phyloP scores from a whole-genome alignment of 2,888 invertebrate species.

The Ophion ellenae region DNA sequence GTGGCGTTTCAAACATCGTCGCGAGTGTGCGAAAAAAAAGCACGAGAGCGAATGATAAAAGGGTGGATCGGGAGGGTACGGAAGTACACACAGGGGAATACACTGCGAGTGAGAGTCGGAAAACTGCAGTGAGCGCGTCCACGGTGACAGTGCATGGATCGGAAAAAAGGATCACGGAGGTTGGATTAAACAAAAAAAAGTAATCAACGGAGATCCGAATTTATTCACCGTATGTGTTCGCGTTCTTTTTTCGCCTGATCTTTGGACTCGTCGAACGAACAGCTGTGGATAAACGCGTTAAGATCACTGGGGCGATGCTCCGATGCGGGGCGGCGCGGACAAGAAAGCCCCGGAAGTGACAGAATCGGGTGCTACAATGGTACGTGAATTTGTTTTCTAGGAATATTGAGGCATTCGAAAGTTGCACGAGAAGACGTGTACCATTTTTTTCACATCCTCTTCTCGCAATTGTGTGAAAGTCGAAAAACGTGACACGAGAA shows the following conservation, averaged over 20 bases:
- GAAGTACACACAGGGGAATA: background rate
- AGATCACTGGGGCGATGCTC: background rate
- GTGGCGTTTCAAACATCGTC: background rate
- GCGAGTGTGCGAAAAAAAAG: constrained; percentile 6
- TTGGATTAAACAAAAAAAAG: constrained; percentile 45
- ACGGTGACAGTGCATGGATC: constrained; percentile 23
- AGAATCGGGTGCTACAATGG: background rate
- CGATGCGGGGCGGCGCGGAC: background rate
- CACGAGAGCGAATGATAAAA: constrained; percentile 23
- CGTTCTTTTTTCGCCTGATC: background rate
- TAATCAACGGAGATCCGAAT: constrained; percentile 36
- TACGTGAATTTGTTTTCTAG: background rate
- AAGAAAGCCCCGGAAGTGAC: background rate
- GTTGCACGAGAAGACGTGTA: no score
- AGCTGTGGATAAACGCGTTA: constrained; percentile 42
- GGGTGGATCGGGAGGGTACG: constrained; percentile 30
- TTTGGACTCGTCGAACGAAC: constrained; percentile 27
- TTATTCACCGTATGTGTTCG: constrained; percentile 52
- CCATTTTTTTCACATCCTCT: no score
- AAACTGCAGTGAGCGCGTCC: constrained; percentile 60
- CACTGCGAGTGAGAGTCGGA: constrained; percentile 11
- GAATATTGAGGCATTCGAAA: background rate
- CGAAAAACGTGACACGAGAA: no score
- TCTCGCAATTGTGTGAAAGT: no score
- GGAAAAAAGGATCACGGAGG: constrained; percentile 26